Evolutionary conservation across 2,888 invertebrate genomes (phyloP).

Genomic region (Andrena dorsata): DNA sequence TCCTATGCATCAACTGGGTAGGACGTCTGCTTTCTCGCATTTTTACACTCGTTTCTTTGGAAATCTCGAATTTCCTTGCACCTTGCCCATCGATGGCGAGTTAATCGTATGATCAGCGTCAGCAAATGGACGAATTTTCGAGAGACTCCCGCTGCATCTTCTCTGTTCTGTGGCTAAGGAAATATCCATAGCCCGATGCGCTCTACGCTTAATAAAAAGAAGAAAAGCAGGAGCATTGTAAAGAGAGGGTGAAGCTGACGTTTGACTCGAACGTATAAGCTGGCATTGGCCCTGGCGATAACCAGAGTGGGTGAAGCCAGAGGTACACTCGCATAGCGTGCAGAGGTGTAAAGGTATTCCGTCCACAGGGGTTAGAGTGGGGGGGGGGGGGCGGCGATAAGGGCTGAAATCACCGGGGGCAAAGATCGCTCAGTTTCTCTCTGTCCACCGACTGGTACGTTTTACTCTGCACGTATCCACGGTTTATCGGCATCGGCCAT

Average conservation of each 20-base stretch:
- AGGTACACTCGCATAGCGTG: slow-evolving; percentile 52
- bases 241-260: slow-evolving; percentile 6
- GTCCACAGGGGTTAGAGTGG: slow-evolving; percentile 68
- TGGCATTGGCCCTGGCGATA: slow-evolving; percentile 35
- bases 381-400: slow-evolving; percentile 76
- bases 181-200: background rate
- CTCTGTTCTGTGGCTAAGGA: background rate
- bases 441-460: slow-evolving; percentile 73
- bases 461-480: slow-evolving; percentile 57
- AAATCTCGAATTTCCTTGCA: too few species aligned
- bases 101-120: too few species aligned
- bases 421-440: slow-evolving; percentile 82
- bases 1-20: too few species aligned
- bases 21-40: too few species aligned
- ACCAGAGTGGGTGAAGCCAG: slow-evolving; percentile 23
- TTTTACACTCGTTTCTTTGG: too few species aligned
- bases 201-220: background rate
- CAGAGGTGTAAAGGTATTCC: slow-evolving; percentile 69
- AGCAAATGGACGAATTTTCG: too few species aligned
- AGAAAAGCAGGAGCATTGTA: background rate
- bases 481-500: slow-evolving; percentile 30
- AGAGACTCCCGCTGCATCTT: too few species aligned
- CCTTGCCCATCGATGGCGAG: too few species aligned
- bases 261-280: slow-evolving; percentile 15
- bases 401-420: slow-evolving; percentile 81